Conservation (phyloP, 2,888 invertebrate genomes). For the Drosophila meridionalis region DNA sequence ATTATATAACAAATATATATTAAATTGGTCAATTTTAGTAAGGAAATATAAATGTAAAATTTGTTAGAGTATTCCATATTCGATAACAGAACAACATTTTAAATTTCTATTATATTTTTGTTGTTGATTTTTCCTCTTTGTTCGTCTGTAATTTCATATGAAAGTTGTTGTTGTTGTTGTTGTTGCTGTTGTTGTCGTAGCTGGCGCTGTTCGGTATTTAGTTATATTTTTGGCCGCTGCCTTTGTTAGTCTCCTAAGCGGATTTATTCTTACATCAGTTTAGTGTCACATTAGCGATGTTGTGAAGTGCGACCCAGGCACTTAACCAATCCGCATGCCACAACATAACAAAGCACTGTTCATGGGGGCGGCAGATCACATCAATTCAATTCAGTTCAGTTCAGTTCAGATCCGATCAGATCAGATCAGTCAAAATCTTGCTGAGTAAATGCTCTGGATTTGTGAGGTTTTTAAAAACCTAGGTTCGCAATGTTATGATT, state of each 20-base stretch:
- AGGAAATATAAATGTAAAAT: not conserved
- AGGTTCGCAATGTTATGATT: too few relatives aligned
- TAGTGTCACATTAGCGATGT: slow-evolving; percentile 77
- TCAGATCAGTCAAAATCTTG: slow-evolving; percentile 11
- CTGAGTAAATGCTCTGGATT: not conserved
- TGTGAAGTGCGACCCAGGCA: slow-evolving; percentile 55
- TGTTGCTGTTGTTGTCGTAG: slow-evolving; percentile 25
- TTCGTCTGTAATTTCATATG: slow-evolving; percentile 78
- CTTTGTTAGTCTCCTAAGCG: slow-evolving; percentile 72
- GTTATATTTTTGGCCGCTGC: slow-evolving; percentile 61
- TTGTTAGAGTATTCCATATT: slow-evolving; percentile 4
- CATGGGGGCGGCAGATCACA: slow-evolving; percentile 50
- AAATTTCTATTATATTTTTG: not conserved
- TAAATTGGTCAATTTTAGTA: too few relatives aligned
- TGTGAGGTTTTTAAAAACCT: too few relatives aligned
- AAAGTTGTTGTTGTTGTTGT: slow-evolving; percentile 4
- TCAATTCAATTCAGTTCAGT: slow-evolving; percentile 19
- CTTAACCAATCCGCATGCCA: slow-evolving; percentile 25
- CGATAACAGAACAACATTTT: not conserved
- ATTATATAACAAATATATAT: too few relatives aligned
- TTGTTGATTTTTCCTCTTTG: slow-evolving; percentile 6
- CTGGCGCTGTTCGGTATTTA: slow-evolving; percentile 48
- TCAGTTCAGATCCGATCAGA: slow-evolving; percentile 7
- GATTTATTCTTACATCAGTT: slow-evolving; percentile 79
- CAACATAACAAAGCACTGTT: not conserved